Evolutionary conservation across 2,797 vertebrate genomes (phyloP).

Genomic region (Myotis myotis): DNA sequence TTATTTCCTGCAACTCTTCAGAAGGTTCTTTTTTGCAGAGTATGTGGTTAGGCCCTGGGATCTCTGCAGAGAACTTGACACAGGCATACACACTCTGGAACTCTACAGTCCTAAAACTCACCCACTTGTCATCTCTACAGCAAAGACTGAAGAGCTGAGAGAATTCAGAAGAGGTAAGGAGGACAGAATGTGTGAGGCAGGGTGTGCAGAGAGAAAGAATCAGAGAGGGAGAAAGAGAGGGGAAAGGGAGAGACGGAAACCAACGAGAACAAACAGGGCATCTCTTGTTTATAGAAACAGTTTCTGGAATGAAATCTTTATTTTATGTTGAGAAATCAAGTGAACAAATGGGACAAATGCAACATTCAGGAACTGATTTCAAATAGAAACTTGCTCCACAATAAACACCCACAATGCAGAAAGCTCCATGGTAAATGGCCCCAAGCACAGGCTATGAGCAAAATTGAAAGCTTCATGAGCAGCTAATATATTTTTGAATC

Average conservation of each 20-base stretch:
- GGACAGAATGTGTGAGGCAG: neutral
- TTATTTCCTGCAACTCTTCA: constrained; percentile 73
- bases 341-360: constrained; percentile 60
- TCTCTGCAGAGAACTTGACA: constrained; percentile 20
- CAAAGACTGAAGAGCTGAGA: neutral
- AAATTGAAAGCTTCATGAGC: neutral
- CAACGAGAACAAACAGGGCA: neutral
- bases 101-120: neutral
- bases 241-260: neutral
- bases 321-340: constrained; percentile 31
- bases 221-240: neutral
- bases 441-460: neutral
- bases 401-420: constrained; percentile 4
- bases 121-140: neutral
- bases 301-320: neutral
- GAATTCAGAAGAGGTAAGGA: neutral
- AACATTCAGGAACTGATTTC: neutral
- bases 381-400: constrained; percentile 39
- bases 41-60: constrained; percentile 29
- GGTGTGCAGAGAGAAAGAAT: neutral
- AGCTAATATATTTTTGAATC: neutral
- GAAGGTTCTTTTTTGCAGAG: constrained; percentile 49
- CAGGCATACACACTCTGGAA: neutral
- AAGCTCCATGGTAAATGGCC: neutral
- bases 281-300: neutral